A percentile compares a stretch with the other conserved stretches of the same genome.
Evolutionary conservation across 1,140 invertebrate genomes (phyloP).

Genomic region (Lordiphosa clarofinis): DNA sequence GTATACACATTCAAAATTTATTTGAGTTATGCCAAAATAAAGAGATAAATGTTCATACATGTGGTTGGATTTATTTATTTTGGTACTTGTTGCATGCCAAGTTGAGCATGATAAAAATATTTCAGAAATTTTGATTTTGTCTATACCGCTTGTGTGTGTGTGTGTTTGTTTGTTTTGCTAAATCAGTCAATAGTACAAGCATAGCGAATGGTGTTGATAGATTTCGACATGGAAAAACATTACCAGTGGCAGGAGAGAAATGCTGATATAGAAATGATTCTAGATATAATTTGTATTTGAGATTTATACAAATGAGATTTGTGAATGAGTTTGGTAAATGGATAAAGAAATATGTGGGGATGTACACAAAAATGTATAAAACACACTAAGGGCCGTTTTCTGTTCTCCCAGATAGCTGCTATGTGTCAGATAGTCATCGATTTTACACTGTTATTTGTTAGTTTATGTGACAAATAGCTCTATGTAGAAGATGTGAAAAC

Average conservation of each 20-base stretch:
- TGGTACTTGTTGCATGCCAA: slow-evolving; percentile 15
- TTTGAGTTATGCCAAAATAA: slow-evolving; percentile 24
- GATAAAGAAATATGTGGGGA: neutral
- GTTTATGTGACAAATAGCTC: too few relatives aligned
- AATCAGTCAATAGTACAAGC: slow-evolving; percentile 1
- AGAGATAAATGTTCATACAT: slow-evolving; percentile 36
- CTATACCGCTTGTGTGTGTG: slow-evolving; percentile 19
- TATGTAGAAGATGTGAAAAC: too few relatives aligned
- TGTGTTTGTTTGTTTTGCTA: slow-evolving; percentile 1
- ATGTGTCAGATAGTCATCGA: too few relatives aligned
- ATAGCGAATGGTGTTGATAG: too few relatives aligned
- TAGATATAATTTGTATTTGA: slow-evolving; percentile 2
- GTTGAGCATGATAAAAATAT: slow-evolving; percentile 53
- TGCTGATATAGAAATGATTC: neutral
- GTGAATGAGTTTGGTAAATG: slow-evolving; percentile 5
- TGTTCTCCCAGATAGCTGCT: too few relatives aligned
- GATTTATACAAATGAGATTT: too few relatives aligned
- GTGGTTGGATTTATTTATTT: slow-evolving; percentile 34
- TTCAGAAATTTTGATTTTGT: slow-evolving; percentile 41
- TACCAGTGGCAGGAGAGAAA: too few relatives aligned
- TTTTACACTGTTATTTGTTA: too few relatives aligned
- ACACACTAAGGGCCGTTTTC: too few relatives aligned
- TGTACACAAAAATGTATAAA: neutral
- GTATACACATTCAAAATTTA: slow-evolving; percentile 40
- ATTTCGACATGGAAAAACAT: too few relatives aligned